Base-by-base conservation (phyloP, 2,888 invertebrate genomes). In the Polydrusus tereticollis region DNA sequence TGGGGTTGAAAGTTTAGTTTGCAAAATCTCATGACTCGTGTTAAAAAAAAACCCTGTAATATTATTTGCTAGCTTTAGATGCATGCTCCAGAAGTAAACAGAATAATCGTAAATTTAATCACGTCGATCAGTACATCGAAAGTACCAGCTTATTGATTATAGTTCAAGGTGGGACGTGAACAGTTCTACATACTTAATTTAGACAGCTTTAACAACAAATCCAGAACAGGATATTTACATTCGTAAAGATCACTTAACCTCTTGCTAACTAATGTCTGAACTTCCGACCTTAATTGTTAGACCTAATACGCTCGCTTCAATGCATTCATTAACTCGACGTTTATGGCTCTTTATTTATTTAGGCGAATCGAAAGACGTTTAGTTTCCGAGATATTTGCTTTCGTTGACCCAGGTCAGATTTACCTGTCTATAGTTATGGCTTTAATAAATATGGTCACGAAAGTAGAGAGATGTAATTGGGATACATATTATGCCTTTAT, bases 271-370 rank as follows among this genome's bases (percentile, higher is more conserved):
- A n/a, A 21, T 23, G 23, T 41, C 14, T 43, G 59, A 59, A 41
- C 59, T 41, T 59, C 4, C 38, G 59, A 59, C 59, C 59, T 59
- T 43, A 59, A 59, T 59, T 41, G 6, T 43, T 10, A 14, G 23
- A 59, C 23, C 16, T 59, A 20, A 59, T 41, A 16, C 26, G 43
- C 23, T 23, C 8, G 8, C 20, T 23, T 59, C 41, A 23, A 43
- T 43, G 21, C 23, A 59, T 41, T 29, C 43, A n/a, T n/a, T n/a
- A n/a, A 23, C 59, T 21, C 43, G 14, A 23, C 59, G 23, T 36
- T 59, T 59, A 59, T 21, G 38, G 36, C 21, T 58, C 36, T 33
- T 7, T 58, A 58, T 58, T 59, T 59, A 43, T 21, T 59, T 59
- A 59, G 8, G 41, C 21, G 21, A 38, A 21, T 43, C 20, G 14